Conservation (phyloP, 30 jellyfish, hydroid and myxozoan species). For the Aurelia aurita region DNA sequence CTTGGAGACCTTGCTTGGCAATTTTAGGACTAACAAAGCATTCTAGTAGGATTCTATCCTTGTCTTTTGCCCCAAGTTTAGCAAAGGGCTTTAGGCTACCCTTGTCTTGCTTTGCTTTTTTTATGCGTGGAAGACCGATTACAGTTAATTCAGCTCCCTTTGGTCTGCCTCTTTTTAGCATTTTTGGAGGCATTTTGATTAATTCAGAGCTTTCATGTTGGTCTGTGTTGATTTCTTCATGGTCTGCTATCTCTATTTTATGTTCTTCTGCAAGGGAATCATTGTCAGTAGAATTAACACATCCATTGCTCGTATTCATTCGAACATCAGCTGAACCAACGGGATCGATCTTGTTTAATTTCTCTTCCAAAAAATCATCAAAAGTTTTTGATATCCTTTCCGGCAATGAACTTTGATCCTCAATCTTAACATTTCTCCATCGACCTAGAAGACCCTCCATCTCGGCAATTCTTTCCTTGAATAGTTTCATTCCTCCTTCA, state of each 20-base stretch:
- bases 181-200: conserved; percentile 34
- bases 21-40: conserved; percentile 7
- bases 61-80: conserved; percentile 29
- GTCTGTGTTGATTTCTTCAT: neutral
- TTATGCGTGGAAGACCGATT: conserved; percentile 29
- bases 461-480: conserved; percentile 14
- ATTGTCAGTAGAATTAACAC: neutral
- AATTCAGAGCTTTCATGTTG: neutral
- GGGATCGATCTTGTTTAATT: neutral
- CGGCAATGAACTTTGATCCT: neutral
- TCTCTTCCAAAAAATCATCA: conserved; percentile 22
- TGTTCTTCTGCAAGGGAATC: neutral
- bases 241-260: neutral
- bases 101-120: neutral
- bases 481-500: conserved; percentile 64
- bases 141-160: conserved; percentile 51
- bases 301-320: neutral
- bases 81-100: conserved; percentile 17
- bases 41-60: conserved; percentile 3
- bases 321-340: neutral
- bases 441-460: conserved; percentile 24
- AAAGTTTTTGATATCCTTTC: neutral
- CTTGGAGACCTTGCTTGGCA: conserved; percentile 21
- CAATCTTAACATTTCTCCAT: neutral
- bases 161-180: conserved; percentile 45